Percentiles rank a stretch among this genome's conserved stretches.
Conservation (phyloP, 2,888 invertebrate genomes). For the Trachelus iudaicus region DNA sequence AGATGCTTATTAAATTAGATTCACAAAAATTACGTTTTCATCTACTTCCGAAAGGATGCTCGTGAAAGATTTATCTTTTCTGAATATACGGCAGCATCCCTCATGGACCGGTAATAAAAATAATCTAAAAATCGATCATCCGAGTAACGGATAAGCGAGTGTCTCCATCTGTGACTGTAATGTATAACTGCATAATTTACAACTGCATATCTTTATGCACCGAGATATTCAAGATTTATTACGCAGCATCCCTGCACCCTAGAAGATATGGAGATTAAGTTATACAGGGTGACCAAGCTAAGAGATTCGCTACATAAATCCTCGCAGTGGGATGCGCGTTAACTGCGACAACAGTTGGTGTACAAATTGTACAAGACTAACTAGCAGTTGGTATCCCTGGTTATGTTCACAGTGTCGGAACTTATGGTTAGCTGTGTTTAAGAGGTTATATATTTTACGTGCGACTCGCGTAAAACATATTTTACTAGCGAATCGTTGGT, state of each 20-base stretch:
- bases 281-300: not conserved
- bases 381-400: not conserved
- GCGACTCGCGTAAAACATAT: not conserved
- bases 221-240: not conserved
- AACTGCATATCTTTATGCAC: not conserved
- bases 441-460: not conserved
- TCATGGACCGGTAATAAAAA: not conserved
- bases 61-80: not conserved
- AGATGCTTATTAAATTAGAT: not conserved
- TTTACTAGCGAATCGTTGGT: not conserved
- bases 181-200: not conserved
- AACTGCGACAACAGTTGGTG: slow-evolving; percentile 29
- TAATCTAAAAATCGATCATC: not conserved
- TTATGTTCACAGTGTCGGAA: not conserved
- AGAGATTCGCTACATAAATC: slow-evolving; percentile 28
- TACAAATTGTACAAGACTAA: slow-evolving; percentile 25
- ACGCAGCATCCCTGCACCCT: not conserved
- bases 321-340: slow-evolving; percentile 10
- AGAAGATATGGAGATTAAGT: not conserved
- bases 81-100: not conserved
- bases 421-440: not conserved
- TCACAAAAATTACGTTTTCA: not conserved
- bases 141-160: not conserved
- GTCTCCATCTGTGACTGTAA: not conserved
- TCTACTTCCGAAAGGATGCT: not conserved